Evolutionary conservation across 2,888 invertebrate genomes (phyloP).

Genomic region (Plutella xylostella): DNA sequence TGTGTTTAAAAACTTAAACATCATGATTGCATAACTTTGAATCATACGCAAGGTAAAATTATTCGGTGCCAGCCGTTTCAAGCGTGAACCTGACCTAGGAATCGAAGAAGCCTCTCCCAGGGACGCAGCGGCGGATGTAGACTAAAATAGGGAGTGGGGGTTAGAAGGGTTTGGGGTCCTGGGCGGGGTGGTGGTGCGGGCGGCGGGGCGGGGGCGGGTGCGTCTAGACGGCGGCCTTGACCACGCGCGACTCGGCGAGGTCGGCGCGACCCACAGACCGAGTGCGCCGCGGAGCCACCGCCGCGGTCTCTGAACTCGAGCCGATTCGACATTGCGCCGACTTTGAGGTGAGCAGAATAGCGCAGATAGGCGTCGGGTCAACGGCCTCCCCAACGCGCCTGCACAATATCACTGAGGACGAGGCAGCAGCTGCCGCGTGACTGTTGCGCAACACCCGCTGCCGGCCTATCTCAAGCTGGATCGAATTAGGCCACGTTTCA

Average conservation of each 20-base stretch:
- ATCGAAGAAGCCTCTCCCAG: background rate
- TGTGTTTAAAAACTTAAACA: too few relatives aligned
- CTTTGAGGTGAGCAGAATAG: slow-evolving; percentile 63
- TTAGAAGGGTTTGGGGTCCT: slow-evolving; percentile 9
- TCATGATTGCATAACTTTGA: too few relatives aligned
- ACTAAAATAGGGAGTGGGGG: slow-evolving; percentile 43
- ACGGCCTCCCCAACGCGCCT: slow-evolving; percentile 62
- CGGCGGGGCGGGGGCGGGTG: slow-evolving; percentile 28
- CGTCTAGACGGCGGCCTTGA: slow-evolving; percentile 66
- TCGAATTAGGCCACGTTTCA: background rate
- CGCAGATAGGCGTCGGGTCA: slow-evolving; percentile 63
- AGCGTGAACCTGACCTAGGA: background rate
- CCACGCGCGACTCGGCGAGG: slow-evolving; percentile 56
- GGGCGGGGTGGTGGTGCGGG: slow-evolving; percentile 22
- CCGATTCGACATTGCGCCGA: slow-evolving; percentile 61
- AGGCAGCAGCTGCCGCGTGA: too few relatives aligned
- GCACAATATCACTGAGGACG: too few relatives aligned
- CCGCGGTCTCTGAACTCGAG: slow-evolving; percentile 59
- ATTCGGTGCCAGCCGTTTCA: too few relatives aligned
- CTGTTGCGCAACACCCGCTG: slow-evolving; percentile 13
- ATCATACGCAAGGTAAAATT: too few relatives aligned
- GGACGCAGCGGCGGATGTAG: slow-evolving; percentile 24
- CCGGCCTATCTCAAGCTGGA: slow-evolving; percentile 2
- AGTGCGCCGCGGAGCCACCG: slow-evolving; percentile 46
- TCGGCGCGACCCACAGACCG: slow-evolving; percentile 54